Percentiles rank a stretch among this genome's conserved stretches.
Evolutionary conservation across 2,797 vertebrate genomes (phyloP).

Genomic region (Ficedula albicollis): DNA sequence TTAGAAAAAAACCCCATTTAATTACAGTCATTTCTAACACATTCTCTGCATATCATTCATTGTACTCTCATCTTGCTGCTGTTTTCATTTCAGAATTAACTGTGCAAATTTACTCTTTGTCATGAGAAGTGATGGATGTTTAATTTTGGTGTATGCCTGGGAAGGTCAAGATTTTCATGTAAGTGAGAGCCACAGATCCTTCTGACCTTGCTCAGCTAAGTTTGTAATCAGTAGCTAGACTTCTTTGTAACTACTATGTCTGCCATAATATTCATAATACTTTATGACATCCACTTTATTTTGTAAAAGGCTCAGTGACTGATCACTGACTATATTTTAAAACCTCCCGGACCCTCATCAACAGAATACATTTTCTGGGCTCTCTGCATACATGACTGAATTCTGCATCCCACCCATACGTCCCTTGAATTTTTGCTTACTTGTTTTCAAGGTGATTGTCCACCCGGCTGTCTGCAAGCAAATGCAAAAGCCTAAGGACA

Average conservation of each 20-base stretch:
- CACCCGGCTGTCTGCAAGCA: not conserved
- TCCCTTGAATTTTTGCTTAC: not conserved
- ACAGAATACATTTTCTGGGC: not conserved
- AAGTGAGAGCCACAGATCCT: not conserved
- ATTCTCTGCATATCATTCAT: not conserved
- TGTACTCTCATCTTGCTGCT: not conserved
- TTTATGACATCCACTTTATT: not conserved
- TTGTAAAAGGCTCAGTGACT: not conserved
- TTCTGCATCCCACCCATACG: not conserved
- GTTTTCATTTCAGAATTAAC: constrained; percentile 10
- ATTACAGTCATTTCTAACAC: not conserved
- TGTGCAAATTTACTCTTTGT: not conserved
- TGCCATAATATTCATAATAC: not conserved
- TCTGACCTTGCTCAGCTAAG: not conserved
- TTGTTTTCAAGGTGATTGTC: not conserved
- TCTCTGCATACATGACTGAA: not conserved
- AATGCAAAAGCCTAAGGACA: not conserved
- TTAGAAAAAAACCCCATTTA: not conserved
- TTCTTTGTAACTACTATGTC: not conserved
- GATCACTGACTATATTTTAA: not conserved
- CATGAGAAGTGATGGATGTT: not conserved
- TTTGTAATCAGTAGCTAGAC: not conserved
- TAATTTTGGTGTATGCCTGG: not conserved
- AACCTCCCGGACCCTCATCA: not conserved
- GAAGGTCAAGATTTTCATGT: not conserved